These are phyloP conservation scores for Ceraclea dissimilis DNA, from an alignment of 2,888 invertebrate species.

Conservation along the genomic window DNA sequence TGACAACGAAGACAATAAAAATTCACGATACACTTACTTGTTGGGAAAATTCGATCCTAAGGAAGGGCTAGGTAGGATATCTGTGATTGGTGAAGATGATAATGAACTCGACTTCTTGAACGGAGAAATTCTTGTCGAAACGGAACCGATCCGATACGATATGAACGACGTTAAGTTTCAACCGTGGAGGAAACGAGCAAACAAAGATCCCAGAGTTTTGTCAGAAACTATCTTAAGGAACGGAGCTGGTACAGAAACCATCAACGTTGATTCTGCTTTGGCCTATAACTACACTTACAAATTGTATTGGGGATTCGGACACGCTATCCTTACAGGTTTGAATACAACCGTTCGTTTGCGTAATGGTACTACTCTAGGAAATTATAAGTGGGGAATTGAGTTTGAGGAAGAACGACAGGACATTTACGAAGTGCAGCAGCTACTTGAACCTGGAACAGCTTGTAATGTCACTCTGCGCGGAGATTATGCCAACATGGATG, in stretches of 20 bases:
- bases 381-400: slow-evolving; percentile 65
- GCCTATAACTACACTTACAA: slow-evolving; percentile 62
- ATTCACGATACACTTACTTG: slow-evolving; percentile 46
- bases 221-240: slow-evolving; percentile 48
- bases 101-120: slow-evolving; percentile 40
- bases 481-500: slow-evolving; percentile 64
- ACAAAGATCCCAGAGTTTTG: slow-evolving; percentile 46
- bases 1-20: slow-evolving; percentile 27
- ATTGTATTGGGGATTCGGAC: slow-evolving; percentile 73
- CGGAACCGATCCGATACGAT: slow-evolving; percentile 72
- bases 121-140: slow-evolving; percentile 73
- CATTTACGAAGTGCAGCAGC: slow-evolving; percentile 53
- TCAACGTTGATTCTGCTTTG: slow-evolving; percentile 64
- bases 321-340: slow-evolving; percentile 63
- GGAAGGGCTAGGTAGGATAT: slow-evolving; percentile 60
- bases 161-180: slow-evolving; percentile 59
- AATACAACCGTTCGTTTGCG: slow-evolving; percentile 55
- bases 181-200: slow-evolving; percentile 44
- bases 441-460: slow-evolving; percentile 69
- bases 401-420: slow-evolving; percentile 49
- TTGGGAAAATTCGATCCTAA: slow-evolving; percentile 65
- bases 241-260: slow-evolving; percentile 45
- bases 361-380: slow-evolving; percentile 50
- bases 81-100: slow-evolving; percentile 56
- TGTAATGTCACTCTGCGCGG: slow-evolving; percentile 74